phyloP scores from a whole-genome alignment of 2,113 vertebrate genomes.

The Lethenteron reissneri region DNA sequence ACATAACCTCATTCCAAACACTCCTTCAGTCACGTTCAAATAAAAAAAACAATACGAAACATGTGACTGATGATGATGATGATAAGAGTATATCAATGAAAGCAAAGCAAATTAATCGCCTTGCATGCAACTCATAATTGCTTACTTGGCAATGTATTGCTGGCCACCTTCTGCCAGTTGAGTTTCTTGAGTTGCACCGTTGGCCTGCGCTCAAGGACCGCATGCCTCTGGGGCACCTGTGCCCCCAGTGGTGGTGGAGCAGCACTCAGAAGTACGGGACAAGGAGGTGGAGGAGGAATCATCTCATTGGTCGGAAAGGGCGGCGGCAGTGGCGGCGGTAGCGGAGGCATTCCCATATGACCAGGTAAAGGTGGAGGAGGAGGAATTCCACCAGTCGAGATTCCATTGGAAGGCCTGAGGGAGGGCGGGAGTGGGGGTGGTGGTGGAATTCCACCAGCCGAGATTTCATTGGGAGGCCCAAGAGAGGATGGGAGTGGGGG shows the following conservation, averaged over 20 bases:
- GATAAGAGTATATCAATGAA: too few relatives aligned
- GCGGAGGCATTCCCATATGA: constrained; percentile 11
- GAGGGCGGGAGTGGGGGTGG: constrained; percentile 16
- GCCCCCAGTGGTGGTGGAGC: constrained; percentile 19
- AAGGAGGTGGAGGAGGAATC: constrained; percentile 4
- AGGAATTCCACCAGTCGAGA: constrained; percentile 3
- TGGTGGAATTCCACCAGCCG: constrained; percentile 11
- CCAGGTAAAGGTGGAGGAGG: constrained; percentile 13
- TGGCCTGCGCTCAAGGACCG: too few relatives aligned
- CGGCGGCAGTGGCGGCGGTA: constrained; percentile 11
- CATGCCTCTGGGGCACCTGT: neutral
- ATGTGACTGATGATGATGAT: too few relatives aligned
- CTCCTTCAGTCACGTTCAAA: too few relatives aligned
- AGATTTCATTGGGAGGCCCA: constrained; percentile 8
- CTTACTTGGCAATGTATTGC: constrained; percentile 41
- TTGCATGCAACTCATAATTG: too few relatives aligned
- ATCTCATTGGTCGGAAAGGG: neutral
- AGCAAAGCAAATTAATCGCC: too few relatives aligned
- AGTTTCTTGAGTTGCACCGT: constrained; percentile 37
- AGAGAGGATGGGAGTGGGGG: constrained; percentile 5
- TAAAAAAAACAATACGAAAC: too few relatives aligned
- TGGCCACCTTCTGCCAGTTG: constrained; percentile 86
- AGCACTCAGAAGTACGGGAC: constrained; percentile 9
- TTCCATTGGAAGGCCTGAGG: constrained; percentile 8
- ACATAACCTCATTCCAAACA: too few relatives aligned